These are phyloP conservation scores for Nicator chloris DNA, from an alignment of 2,113 vertebrate genomes.

Conservation along the genomic window DNA sequence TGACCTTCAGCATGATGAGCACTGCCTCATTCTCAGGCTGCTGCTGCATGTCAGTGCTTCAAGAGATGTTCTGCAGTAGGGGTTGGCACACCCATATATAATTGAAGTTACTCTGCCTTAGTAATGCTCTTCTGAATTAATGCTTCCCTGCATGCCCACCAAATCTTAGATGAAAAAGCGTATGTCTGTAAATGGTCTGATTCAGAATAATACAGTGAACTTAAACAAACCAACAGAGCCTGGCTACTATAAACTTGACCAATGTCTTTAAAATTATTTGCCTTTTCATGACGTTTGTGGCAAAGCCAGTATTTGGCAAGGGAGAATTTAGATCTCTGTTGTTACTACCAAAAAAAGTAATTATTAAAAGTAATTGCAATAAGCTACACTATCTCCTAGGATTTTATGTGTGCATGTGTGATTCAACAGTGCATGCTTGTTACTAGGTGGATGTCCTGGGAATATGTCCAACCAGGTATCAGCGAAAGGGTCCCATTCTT, in stretches of 20 bases:
- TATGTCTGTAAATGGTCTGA: neutral
- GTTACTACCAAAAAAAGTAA: neutral
- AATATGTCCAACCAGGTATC: slow-evolving; percentile 78
- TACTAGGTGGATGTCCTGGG: slow-evolving; percentile 81
- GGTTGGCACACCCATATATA: neutral
- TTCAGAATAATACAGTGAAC: neutral
- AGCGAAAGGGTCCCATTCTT: slow-evolving; percentile 62
- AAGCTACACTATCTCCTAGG: neutral
- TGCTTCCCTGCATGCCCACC: neutral
- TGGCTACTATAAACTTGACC: neutral
- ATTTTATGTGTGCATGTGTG: neutral
- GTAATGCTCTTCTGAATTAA: neutral
- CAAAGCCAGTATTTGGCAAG: neutral
- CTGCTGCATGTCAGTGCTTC: neutral
- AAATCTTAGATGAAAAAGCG: neutral
- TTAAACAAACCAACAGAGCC: neutral
- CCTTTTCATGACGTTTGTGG: neutral
- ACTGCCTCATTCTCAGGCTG: neutral
- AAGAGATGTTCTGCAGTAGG: neutral
- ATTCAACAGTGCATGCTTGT: neutral
- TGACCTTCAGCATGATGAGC: neutral
- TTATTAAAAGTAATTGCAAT: neutral
- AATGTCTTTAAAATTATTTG: neutral
- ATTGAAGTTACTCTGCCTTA: neutral
- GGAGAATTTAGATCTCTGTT: neutral